These are phyloP conservation scores for Syngnathus scovelli DNA, from an alignment of 2,113 vertebrate species.

Conservation along the genomic window DNA sequence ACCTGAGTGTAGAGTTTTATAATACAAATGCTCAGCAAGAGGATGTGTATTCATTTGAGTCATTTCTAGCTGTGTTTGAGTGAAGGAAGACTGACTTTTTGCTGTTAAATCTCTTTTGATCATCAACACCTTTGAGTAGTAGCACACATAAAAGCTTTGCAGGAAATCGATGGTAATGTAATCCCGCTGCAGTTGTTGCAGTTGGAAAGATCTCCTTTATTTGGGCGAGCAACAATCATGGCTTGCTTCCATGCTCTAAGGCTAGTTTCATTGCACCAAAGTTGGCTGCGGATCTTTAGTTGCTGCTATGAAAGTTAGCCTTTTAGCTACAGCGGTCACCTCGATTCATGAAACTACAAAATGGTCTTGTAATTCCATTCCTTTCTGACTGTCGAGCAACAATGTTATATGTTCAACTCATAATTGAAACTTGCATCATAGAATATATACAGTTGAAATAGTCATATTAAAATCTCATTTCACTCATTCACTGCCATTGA, in stretches of 20 bases:
- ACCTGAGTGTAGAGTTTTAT: too few species aligned
- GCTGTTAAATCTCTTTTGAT: neutral
- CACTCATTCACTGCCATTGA: too few species aligned
- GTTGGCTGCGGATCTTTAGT: neutral
- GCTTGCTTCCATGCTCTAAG: neutral
- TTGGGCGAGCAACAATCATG: constrained; percentile 13
- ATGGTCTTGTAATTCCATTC: neutral
- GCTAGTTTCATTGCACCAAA: neutral
- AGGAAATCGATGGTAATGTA: neutral
- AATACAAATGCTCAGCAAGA: too few species aligned
- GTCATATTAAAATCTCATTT: too few species aligned
- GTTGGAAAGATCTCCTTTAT: neutral
- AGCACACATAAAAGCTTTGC: neutral
- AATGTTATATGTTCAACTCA: too few species aligned
- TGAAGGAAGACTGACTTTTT: neutral
- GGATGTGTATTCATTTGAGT: neutral
- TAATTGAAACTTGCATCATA: too few species aligned
- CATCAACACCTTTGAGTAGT: neutral
- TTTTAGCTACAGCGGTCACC: neutral
- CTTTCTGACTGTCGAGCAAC: too few species aligned
- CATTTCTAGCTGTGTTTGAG: neutral
- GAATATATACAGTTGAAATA: too few species aligned
- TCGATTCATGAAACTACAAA: neutral
- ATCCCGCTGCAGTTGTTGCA: neutral
- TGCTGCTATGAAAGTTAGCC: neutral